Conservation (phyloP, 2,113 vertebrate species). For the Silurus glanis region DNA sequence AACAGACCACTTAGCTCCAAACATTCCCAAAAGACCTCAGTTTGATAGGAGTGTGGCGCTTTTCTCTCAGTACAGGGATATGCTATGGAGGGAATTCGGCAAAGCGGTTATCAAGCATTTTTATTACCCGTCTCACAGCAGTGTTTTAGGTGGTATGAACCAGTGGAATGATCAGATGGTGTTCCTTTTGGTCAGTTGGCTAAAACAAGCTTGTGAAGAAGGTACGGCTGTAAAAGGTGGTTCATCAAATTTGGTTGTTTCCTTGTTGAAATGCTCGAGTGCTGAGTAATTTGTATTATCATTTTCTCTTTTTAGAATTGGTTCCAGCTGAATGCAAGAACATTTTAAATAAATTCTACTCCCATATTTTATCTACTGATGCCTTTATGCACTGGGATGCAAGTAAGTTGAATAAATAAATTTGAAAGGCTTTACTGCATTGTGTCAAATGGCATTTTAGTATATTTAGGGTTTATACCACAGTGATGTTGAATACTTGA, state of each 20-base stretch:
- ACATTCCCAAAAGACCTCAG: slow-evolving; percentile 36
- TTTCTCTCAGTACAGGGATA: slow-evolving; percentile 58
- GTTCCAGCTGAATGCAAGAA: slow-evolving; percentile 61
- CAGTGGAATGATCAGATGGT: slow-evolving; percentile 57
- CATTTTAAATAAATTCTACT: slow-evolving; percentile 65
- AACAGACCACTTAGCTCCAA: slow-evolving; percentile 58
- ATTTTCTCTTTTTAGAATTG: slow-evolving; percentile 57
- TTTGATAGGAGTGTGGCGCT: slow-evolving; percentile 48
- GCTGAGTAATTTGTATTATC: background rate
- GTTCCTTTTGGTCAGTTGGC: slow-evolving; percentile 55
- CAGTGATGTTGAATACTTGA: background rate
- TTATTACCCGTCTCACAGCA: slow-evolving; percentile 45
- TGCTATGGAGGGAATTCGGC: slow-evolving; percentile 63
- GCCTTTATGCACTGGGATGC: slow-evolving; percentile 74
- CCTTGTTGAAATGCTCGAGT: background rate
- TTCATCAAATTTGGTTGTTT: background rate
- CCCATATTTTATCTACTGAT: slow-evolving; percentile 55
- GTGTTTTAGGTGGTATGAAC: slow-evolving; percentile 59
- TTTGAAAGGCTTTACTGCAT: background rate
- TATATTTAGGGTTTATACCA: background rate
- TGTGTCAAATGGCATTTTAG: background rate
- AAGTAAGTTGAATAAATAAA: slow-evolving; percentile 63
- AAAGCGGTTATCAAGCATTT: slow-evolving; percentile 57
- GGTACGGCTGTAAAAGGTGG: slow-evolving; percentile 55
- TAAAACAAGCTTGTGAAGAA: slow-evolving; percentile 50